phyloP scores from a whole-genome alignment of 2,797 vertebrate species.

The Tauraco hartlaubi region DNA sequence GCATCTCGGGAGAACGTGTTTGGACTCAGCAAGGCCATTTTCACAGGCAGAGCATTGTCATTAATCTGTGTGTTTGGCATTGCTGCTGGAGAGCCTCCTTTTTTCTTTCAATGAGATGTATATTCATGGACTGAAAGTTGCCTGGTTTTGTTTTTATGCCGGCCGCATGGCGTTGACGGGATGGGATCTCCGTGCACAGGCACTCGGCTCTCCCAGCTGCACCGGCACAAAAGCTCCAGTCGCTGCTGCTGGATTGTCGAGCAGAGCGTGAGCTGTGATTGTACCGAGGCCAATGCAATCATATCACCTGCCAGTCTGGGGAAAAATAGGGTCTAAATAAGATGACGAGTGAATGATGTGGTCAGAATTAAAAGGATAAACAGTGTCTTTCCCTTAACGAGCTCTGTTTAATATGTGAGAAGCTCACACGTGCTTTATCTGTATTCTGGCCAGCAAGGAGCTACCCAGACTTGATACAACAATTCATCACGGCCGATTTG shows the following conservation, averaged over 20 bases:
- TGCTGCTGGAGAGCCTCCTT: slow-evolving; percentile 40
- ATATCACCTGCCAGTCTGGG: slow-evolving; percentile 48
- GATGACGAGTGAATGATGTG: slow-evolving; percentile 14
- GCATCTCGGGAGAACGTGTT: slow-evolving; percentile 31
- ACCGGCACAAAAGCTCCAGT: slow-evolving; percentile 39
- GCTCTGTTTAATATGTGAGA: slow-evolving; percentile 56
- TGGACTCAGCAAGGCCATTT: slow-evolving; percentile 47
- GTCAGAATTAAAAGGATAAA: slow-evolving; percentile 57
- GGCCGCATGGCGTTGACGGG: neutral
- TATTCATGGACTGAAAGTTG: slow-evolving; percentile 43
- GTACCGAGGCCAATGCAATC: slow-evolving; percentile 17
- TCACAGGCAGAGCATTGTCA: slow-evolving; percentile 36
- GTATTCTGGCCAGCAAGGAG: slow-evolving; percentile 52
- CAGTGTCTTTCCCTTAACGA: slow-evolving; percentile 8
- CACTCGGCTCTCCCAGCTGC: slow-evolving; percentile 42
- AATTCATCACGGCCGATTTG: slow-evolving; percentile 42
- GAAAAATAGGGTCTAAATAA: slow-evolving; percentile 29
- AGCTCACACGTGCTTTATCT: slow-evolving; percentile 39
- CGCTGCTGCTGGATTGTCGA: neutral
- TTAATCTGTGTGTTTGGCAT: slow-evolving; percentile 29
- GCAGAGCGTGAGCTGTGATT: neutral
- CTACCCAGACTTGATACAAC: slow-evolving; percentile 43
- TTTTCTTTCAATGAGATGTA: slow-evolving; percentile 19
- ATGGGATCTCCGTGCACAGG: neutral
- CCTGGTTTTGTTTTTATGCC: neutral